A percentile compares a stretch with the other conserved stretches of the same genome.
These are phyloP conservation scores for Diabrotica undecimpunctata DNA, from an alignment of 1,140 invertebrate genomes.

Conservation along the genomic window DNA sequence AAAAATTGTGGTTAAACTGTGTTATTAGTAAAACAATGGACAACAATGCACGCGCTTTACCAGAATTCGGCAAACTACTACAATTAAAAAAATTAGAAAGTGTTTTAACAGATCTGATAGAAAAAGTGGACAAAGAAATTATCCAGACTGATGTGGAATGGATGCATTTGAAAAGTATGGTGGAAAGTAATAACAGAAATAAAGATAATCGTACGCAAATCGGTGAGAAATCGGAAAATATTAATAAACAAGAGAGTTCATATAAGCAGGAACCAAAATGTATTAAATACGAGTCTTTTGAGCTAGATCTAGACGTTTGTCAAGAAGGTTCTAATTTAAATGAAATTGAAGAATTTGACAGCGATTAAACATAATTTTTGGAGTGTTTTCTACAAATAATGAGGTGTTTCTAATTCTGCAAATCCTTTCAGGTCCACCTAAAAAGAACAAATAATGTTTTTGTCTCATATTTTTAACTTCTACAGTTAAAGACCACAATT, in stretches of 20 bases:
- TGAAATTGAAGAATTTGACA: conserved; percentile 17
- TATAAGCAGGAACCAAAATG: background rate
- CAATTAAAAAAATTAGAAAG: conserved; percentile 23
- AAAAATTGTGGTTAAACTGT: too few species aligned
- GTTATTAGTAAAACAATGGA: too few species aligned
- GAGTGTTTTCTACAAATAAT: background rate
- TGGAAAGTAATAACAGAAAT: background rate
- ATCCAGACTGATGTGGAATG: conserved; percentile 27
- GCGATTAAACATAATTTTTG: conserved; percentile 7
- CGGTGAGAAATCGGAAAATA: background rate
- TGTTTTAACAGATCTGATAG: conserved; percentile 19
- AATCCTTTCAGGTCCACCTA: too few species aligned
- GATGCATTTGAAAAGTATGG: conserved; percentile 24
- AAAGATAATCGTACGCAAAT: background rate
- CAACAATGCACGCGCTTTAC: too few species aligned
- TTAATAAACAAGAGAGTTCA: background rate
- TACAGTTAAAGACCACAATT: too few species aligned
- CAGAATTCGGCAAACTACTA: conserved; percentile 1
- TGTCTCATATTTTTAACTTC: too few species aligned
- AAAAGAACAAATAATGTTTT: too few species aligned
- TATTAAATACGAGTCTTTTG: background rate
- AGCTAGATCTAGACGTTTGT: background rate
- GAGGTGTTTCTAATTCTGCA: too few species aligned
- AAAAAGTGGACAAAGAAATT: conserved; percentile 28
- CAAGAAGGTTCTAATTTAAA: background rate